Base-by-base conservation (phyloP, 2,888 invertebrate species). In the Resseliella maxima region DNA sequence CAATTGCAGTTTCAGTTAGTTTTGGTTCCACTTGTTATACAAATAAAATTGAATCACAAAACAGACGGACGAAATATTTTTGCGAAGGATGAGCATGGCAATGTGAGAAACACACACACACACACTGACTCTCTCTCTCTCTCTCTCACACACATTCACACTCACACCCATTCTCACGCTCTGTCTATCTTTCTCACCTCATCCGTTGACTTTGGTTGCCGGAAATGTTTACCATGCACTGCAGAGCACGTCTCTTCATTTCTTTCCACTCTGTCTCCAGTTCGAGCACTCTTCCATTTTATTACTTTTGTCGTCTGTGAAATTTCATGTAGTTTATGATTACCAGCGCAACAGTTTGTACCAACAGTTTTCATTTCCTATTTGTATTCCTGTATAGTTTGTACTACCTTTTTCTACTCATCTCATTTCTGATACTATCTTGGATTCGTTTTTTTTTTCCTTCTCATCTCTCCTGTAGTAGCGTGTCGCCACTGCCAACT, bases 291-390 rank as follows among this genome's bases (percentile, higher is more conserved):
- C 72, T n/a, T 15, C 35, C 72, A 72, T 72, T 72, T 72, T 72
- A 72, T 72, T 72, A 72, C 72, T 72, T 72, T 72, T 72, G 72
- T 72, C 72, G 72, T 72, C 72, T 72, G 72, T 72, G 72, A 72
- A 72, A 72, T 72, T 72, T 72, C 72, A 72, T 31, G 31, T 72
- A 72, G 72, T 72, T 72, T 72, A 72, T 72, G 72, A 72, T 72
- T 72, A 31, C 72, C 72, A 72, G 72, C 72, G 31, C 72, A 35
- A 35, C 72, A 72, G 72, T 59, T 59, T 59, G 59, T 72, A 72
- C 31, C 31, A 72, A 72, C 12, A 8, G 31, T 35, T 72, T 72
- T 18, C 72, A 31, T 72, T 72, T 72, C 72, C 72, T 31, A 72
- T 72, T 72, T 72, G 72, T 72, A 72, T 72, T 72, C 72, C 72